Evolutionary conservation across 1,140 invertebrate genomes (phyloP), one percentile per base, ranked within the genome.

Genomic region (Augochlora pura): DNA sequence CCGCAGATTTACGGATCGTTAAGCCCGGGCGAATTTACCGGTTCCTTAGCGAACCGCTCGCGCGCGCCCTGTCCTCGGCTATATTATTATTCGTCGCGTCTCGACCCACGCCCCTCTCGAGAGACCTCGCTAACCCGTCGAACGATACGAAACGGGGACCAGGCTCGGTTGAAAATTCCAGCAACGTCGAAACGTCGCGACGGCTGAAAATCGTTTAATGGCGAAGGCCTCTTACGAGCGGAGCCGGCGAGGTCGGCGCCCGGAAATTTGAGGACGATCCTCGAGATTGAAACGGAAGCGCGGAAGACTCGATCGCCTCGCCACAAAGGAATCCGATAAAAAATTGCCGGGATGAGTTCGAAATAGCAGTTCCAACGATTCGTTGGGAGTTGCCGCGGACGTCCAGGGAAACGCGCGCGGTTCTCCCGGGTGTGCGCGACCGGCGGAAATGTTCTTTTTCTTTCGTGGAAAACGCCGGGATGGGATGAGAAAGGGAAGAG

Each of bases 1-100:
- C 18, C 71, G 79, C 65, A 82, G 80, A 86, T 82, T 85, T 85
- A 86, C 84, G 66, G 83, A 79, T 73, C 84, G 84, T 86, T 85
- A 86, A 86, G 72, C 68, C 57, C 63, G 27, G 4, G 63, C 74
- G 75, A 82, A 86, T 86, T 86, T 86, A 86, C 71, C 54, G 57
- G 54, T 72, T 39, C 77, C 82, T 82, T 57, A 57, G 73, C n/a
- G 54, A n/a, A 12, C 57, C 46, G 70, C 54, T 75, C n/a, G n/a
- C n/a, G n/a, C n/a, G n/a, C n/a, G 62, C 77, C 49, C n/a, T n/a
- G n/a, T n/a, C 16, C 52, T 9, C 25, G 18, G 60, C 52, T 85
- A 85, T 86, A 82, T 83, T 86, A 82, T 83, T 75, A 68, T 77
- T 25, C 32, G 57, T 49, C 54, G 74, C 76, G 59, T 75, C 42